phyloP scores from a whole-genome alignment of 1,140 invertebrate species.

The Aricia agestis region DNA sequence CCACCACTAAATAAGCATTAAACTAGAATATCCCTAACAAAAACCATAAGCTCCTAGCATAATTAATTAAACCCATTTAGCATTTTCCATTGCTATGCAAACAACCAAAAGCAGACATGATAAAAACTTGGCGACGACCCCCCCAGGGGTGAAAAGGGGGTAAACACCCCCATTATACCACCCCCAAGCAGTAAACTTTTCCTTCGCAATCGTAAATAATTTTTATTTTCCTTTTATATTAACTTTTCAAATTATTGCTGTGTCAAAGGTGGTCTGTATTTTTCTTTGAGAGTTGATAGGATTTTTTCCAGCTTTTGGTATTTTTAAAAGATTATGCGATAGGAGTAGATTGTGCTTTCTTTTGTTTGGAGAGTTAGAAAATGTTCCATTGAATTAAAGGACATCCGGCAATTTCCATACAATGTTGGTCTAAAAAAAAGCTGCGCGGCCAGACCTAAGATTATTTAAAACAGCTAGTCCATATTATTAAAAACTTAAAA shows the following conservation, averaged over 20 bases:
- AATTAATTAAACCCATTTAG: not conserved
- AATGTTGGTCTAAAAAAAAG: too few relatives aligned
- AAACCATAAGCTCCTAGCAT: not conserved
- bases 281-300: not conserved
- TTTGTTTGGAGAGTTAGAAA: too few relatives aligned
- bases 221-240: conserved; percentile 41
- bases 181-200: conserved; percentile 51
- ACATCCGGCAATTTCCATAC: too few relatives aligned
- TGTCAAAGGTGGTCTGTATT: conserved; percentile 28
- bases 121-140: not conserved
- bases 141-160: not conserved
- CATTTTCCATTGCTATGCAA: conserved; percentile 5
- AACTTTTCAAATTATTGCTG: conserved; percentile 37
- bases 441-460: too few relatives aligned
- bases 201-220: conserved; percentile 51
- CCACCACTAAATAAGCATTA: too few relatives aligned
- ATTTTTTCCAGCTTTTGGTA: not conserved
- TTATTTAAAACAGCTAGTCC: too few relatives aligned
- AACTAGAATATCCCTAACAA: not conserved
- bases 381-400: too few relatives aligned
- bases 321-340: not conserved
- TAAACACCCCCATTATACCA: conserved; percentile 18
- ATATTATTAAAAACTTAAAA: too few relatives aligned
- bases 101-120: conserved; percentile 10
- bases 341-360: too few relatives aligned